A percentile compares a stretch with the other conserved stretches of the same genome.
These are phyloP conservation scores for Marmota flaviventris DNA, from an alignment of 2,113 vertebrate genomes.

Conservation along the genomic window DNA sequence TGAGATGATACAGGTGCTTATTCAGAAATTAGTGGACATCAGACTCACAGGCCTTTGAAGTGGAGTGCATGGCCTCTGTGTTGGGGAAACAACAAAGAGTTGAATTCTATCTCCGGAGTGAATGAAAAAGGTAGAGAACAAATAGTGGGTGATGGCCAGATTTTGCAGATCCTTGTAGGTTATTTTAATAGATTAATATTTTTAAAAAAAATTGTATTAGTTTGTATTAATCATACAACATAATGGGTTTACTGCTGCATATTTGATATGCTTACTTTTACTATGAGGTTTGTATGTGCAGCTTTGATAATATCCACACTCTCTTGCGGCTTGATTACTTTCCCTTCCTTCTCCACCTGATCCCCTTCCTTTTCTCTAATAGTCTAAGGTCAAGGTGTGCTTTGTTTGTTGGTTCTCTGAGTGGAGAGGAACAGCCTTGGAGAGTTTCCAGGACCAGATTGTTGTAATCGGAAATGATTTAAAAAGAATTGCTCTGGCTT, in stretches of 20 bases:
- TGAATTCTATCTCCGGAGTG: neutral
- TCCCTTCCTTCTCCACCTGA: neutral
- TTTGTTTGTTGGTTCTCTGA: neutral
- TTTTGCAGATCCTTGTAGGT: neutral
- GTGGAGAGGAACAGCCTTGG: neutral
- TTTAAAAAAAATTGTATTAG: neutral
- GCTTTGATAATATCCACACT: neutral
- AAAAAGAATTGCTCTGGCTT: neutral
- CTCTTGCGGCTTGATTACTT: neutral
- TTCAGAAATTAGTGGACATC: neutral
- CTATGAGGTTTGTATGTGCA: neutral
- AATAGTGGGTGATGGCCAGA: neutral
- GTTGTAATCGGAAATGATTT: neutral
- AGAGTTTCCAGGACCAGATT: neutral
- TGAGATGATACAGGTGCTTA: too few species aligned
- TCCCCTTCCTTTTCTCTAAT: neutral
- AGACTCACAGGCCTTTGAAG: neutral
- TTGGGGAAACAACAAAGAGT: neutral
- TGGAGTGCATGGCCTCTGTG: neutral
- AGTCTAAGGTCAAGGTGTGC: neutral
- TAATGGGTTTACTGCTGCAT: neutral
- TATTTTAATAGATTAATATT: neutral
- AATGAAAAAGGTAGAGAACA: neutral
- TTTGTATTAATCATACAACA: neutral
- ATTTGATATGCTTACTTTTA: neutral